Percentiles rank a stretch among this genome's conserved stretches.
phyloP scores from a whole-genome alignment of 1,140 invertebrate species.

The Asobara japonica region DNA sequence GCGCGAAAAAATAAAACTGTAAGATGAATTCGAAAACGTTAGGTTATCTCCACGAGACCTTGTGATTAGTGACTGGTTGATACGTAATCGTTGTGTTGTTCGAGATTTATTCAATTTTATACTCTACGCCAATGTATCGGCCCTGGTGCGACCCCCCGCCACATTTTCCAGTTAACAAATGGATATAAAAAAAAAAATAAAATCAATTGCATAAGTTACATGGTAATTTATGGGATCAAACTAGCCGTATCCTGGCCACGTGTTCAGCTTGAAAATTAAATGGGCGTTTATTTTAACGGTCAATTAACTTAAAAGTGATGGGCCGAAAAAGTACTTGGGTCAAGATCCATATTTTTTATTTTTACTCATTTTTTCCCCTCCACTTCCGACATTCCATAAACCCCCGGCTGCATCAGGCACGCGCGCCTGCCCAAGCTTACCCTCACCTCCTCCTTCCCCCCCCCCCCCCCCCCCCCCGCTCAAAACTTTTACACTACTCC shows the following conservation, averaged over 20 bases:
- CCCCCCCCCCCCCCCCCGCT: no score
- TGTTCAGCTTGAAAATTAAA: neutral
- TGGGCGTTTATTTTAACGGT: neutral
- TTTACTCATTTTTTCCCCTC: neutral
- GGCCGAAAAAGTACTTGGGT: neutral
- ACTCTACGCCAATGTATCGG: neutral
- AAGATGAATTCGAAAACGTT: conserved; percentile 43
- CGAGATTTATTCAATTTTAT: conserved; percentile 12
- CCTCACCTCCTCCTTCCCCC: no score
- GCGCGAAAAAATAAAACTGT: neutral
- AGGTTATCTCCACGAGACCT: conserved; percentile 54
- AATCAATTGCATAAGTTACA: conserved; percentile 2
- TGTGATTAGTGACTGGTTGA: conserved; percentile 49
- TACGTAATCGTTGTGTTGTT: conserved; percentile 48
- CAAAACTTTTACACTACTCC: neutral
- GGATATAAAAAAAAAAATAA: neutral
- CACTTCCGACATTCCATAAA: neutral
- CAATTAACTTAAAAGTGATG: neutral
- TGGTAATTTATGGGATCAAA: neutral
- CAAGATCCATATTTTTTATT: neutral
- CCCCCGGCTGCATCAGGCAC: neutral
- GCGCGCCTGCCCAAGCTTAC: neutral
- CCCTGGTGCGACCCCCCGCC: neutral
- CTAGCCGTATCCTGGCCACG: neutral
- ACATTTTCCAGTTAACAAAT: neutral